Conservation (phyloP, 2,797 vertebrate species). For the Merluccius polli region DNA sequence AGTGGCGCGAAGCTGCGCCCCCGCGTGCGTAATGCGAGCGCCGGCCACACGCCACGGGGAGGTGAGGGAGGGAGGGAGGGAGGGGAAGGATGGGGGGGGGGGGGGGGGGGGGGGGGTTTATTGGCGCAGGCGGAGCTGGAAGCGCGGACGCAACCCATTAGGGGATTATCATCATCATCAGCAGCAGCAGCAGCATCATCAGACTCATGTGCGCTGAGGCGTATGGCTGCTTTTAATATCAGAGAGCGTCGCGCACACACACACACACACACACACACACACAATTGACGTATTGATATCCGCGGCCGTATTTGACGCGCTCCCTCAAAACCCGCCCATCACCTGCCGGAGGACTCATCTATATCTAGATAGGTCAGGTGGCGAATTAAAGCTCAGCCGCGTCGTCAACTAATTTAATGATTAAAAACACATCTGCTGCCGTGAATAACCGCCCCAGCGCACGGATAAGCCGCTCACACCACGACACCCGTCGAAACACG, state of each 20-base stretch:
- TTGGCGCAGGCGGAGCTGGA: no score
- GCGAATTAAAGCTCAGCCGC: background rate
- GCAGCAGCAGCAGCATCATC: background rate
- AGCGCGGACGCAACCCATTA: background rate
- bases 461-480: background rate
- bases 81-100: no score
- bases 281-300: background rate
- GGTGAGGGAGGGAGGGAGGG: no score
- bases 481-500: no score
- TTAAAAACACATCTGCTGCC: background rate
- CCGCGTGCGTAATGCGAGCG: no score
- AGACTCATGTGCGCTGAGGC: background rate
- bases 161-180: background rate
- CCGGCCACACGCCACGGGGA: no score
- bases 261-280: background rate
- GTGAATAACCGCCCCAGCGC: background rate
- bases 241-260: background rate
- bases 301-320: background rate
- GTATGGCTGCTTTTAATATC: background rate
- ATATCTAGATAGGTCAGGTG: background rate
- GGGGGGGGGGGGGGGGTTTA: no score
- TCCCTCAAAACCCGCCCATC: background rate
- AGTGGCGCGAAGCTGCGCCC: no score
- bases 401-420: background rate
- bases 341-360: background rate